Base-by-base conservation (phyloP, 2,113 vertebrate genomes). In the Malurus cyaneus region DNA sequence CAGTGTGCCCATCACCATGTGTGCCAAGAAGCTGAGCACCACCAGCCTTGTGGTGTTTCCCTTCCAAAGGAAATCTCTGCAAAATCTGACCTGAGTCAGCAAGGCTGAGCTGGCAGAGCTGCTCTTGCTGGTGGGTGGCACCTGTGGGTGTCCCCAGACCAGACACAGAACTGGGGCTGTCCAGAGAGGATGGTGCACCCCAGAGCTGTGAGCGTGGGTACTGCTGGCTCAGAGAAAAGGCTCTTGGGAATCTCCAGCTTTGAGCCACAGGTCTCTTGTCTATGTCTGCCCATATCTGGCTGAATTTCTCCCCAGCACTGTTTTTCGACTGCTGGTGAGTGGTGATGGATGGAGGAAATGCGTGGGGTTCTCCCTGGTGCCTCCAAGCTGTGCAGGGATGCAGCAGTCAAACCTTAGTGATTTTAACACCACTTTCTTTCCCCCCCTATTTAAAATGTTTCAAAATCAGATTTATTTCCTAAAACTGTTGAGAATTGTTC, bases 191-290 rank as follows among this genome's bases (percentile, higher is more conserved):
- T 0, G 0, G 54, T 5, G 18, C 44, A 26, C 31, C 73, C 41
- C 2, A 0, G 44, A 31, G 60, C 69, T 23, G 41, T 3, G 11
- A 54, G 28, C 0, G 5, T 1, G 8, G 32, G 1, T 25, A 25
- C 54, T 3, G 3, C 5, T 14, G 60, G 26, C n/a, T 36, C 41
- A 17, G 7, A 36, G 62, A n/a, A 70, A 20, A 8, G 31, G 66
- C 32, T 32, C 15, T 2, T 41, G 46, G 62, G 66, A 28, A 29
- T 44, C 25, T 34, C 34, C 65, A 50, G 17, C 62, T 46, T 52
- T 12, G 0, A 4, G 19, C 18, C 12, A 9, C 15, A 6, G 20
- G 31, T 42, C 56, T 60, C 17, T 12, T 18, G 16, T 23, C 64
- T 4, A 1, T 66, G 41, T 42, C 47, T 72, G 59, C 36, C 42